Percentiles rank a stretch among this genome's conserved stretches.
These are phyloP conservation scores for Caenorhabditis macrosperma DNA, from an alignment of 2,888 invertebrate species.

Conservation along the genomic window DNA sequence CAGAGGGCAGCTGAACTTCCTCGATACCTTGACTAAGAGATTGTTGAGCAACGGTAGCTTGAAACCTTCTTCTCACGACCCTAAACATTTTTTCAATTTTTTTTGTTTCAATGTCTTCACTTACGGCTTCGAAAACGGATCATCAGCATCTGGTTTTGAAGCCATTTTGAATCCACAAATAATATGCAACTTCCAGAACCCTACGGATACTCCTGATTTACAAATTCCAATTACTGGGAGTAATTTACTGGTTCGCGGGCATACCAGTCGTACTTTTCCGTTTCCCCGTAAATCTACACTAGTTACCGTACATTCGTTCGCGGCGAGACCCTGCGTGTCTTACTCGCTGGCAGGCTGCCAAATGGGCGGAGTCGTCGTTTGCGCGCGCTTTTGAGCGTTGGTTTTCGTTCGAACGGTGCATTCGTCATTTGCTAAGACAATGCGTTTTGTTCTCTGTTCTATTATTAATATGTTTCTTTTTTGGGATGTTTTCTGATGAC, in stretches of 20 bases:
- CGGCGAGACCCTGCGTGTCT: constrained; percentile 51
- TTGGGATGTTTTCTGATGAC: constrained; percentile 1
- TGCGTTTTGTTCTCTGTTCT: neutral
- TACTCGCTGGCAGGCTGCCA: constrained; percentile 52
- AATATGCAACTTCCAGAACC: too few species aligned
- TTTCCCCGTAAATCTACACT: constrained; percentile 53
- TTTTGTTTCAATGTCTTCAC: constrained; percentile 7
- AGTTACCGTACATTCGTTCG: constrained; percentile 25
- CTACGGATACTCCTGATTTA: too few species aligned
- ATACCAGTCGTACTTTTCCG: neutral
- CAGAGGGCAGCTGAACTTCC: constrained; percentile 58
- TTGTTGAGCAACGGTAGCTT: constrained; percentile 39
- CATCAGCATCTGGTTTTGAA: constrained; percentile 59
- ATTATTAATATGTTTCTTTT: neutral
- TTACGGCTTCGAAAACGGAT: constrained; percentile 71
- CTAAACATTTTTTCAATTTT: constrained; percentile 14
- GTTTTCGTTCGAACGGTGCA: constrained; percentile 26
- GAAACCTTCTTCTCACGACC: constrained; percentile 46
- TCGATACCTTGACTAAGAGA: constrained; percentile 14
- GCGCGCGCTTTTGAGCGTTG: constrained; percentile 62
- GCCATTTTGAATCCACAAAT: constrained; percentile 82
- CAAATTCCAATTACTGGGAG: neutral
- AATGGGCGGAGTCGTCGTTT: constrained; percentile 51
- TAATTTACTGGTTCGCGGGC: constrained; percentile 21
- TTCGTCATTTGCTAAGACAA: constrained; percentile 9